Conservation (phyloP, 2,113 vertebrate species). For the Forbesichthys agassizii region DNA sequence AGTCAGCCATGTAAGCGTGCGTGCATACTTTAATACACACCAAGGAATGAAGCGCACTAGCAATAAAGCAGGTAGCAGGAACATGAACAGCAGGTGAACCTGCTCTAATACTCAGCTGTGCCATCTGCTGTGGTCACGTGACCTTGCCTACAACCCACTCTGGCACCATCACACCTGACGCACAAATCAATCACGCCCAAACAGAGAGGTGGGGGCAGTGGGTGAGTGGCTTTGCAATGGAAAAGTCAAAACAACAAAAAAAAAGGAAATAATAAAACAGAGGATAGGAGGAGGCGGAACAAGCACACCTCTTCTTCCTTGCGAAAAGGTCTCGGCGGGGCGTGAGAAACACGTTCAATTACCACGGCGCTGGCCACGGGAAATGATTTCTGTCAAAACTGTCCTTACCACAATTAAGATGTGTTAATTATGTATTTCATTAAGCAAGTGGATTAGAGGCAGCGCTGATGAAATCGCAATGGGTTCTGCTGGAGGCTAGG, state of each 20-base stretch:
- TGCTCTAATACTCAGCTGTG: constrained; percentile 79
- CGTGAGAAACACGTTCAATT: constrained; percentile 94
- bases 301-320: constrained; percentile 80
- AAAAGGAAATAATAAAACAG: constrained; percentile 18
- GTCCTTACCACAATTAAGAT: constrained; percentile 95
- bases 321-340: constrained; percentile 85
- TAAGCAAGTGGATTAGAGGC: constrained; percentile 96
- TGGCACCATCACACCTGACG: constrained; percentile 91
- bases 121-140: constrained; percentile 90
- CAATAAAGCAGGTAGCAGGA: constrained; percentile 61
- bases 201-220: constrained; percentile 36
- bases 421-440: constrained; percentile 99
- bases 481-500: constrained; percentile 63
- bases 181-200: constrained; percentile 89
- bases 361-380: constrained; percentile 91
- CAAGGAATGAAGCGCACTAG: too few relatives aligned
- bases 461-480: constrained; percentile 91
- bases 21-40: too few relatives aligned
- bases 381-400: constrained; percentile 98
- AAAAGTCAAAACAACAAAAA: neutral
- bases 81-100: constrained; percentile 89
- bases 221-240: neutral
- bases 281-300: constrained; percentile 20
- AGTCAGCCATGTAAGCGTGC: too few relatives aligned
- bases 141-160: constrained; percentile 83